Percentiles rank a stretch among this genome's conserved stretches.
Conservation (phyloP, 2,113 vertebrate species). For the Rafetus swinhoei region DNA sequence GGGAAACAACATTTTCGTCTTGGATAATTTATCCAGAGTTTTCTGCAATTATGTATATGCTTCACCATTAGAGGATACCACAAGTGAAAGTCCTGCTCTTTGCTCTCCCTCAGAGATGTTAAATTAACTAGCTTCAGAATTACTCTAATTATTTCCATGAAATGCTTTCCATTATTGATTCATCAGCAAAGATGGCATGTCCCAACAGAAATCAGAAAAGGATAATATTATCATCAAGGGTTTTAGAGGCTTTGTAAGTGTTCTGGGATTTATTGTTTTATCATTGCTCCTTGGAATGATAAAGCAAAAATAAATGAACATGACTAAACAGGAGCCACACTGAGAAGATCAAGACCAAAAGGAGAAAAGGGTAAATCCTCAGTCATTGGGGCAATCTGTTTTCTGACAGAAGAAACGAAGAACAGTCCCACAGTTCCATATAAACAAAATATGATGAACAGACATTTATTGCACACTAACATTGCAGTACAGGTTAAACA, state of each 20-base stretch:
- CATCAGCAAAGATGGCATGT: background rate
- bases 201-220: background rate
- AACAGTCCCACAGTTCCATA: no score
- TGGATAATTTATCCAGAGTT: background rate
- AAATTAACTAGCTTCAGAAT: background rate
- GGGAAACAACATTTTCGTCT: background rate
- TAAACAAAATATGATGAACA: no score
- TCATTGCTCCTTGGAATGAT: background rate
- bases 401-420: background rate
- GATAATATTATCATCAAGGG: background rate
- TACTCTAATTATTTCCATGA: background rate
- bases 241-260: no score
- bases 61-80: background rate
- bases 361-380: background rate
- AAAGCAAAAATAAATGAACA: background rate
- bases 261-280: background rate
- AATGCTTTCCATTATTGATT: background rate
- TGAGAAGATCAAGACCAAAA: background rate
- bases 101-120: background rate
- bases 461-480: no score
- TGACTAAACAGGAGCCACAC: background rate
- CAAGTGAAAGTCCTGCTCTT: background rate
- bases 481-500: no score
- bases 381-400: background rate
- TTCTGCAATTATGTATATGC: background rate